Percentiles rank a stretch among this genome's conserved stretches.
These are phyloP conservation scores for Aramus guarauna DNA, from an alignment of 2,113 vertebrate genomes.

Conservation along the genomic window DNA sequence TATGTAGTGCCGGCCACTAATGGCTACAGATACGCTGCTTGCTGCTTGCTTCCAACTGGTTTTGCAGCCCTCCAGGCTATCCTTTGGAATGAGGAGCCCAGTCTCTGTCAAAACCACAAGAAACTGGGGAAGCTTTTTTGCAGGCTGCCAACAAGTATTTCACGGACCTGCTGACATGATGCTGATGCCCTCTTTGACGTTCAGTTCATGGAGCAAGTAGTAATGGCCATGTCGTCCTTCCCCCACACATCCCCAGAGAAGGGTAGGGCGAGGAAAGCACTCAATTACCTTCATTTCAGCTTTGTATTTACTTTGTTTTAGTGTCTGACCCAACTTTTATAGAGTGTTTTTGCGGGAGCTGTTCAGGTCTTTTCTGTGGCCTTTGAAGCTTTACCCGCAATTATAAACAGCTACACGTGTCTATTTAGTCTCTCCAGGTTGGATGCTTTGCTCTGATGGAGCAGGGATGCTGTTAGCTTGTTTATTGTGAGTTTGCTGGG, in stretches of 20 bases:
- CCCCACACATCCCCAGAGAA: accelerated
- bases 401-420: not conserved
- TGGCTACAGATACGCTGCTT: not conserved
- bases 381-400: not conserved
- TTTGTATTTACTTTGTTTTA: not conserved
- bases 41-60: not conserved
- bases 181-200: not conserved
- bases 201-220: not conserved
- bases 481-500: not conserved
- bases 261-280: not conserved
- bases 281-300: not conserved
- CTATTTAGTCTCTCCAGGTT: not conserved
- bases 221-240: not conserved
- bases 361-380: not conserved
- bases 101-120: not conserved
- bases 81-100: not conserved
- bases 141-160: not conserved
- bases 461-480: not conserved
- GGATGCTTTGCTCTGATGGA: not conserved
- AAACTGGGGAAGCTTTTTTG: not conserved
- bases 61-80: not conserved
- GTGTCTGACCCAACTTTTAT: not conserved
- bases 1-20: not conserved
- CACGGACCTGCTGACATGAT: not conserved
- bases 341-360: not conserved